phyloP scores from a whole-genome alignment of 1,140 invertebrate genomes.

The Sycobia sp. region DNA sequence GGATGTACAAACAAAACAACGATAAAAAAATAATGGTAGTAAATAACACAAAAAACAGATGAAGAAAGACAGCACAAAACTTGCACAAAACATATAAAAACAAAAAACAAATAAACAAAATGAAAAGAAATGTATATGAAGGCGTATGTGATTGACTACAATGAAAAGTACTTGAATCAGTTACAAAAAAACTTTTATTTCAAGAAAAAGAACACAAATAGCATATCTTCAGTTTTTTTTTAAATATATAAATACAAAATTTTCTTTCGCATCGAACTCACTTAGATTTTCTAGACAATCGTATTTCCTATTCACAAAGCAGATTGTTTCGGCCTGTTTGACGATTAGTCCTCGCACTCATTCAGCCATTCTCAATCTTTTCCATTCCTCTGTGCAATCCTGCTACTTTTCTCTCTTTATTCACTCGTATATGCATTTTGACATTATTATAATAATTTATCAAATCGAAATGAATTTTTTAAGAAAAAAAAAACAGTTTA shows the following conservation, averaged over 20 bases:
- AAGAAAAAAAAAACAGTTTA: conserved; percentile 18
- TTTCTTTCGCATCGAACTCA: conserved; percentile 19
- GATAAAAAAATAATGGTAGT: too few relatives aligned
- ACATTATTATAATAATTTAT: too few relatives aligned
- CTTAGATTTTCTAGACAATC: conserved; percentile 24
- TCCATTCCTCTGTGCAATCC: conserved; percentile 23
- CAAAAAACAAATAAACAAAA: neutral
- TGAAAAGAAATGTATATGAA: conserved; percentile 5
- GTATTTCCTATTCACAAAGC: conserved; percentile 26
- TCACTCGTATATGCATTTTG: neutral
- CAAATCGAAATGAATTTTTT: conserved; percentile 15
- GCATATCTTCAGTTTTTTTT: conserved; percentile 5
- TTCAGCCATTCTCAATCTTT: conserved; percentile 50
- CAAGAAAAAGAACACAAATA: conserved; percentile 30
- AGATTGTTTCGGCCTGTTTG: conserved; percentile 18
- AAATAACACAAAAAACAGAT: too few relatives aligned
- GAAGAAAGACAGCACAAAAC: too few relatives aligned
- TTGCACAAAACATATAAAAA: neutral
- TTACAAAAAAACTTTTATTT: conserved; percentile 34
- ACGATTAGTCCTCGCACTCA: conserved; percentile 29
- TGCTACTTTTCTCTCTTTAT: neutral
- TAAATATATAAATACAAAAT: conserved; percentile 23
- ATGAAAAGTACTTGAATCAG: conserved; percentile 33
- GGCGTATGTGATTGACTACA: conserved; percentile 18
- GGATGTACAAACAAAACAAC: too few relatives aligned